Evolutionary conservation across 2,888 invertebrate species (phyloP).

Genomic region (Thecocarcelia acutangulata): DNA sequence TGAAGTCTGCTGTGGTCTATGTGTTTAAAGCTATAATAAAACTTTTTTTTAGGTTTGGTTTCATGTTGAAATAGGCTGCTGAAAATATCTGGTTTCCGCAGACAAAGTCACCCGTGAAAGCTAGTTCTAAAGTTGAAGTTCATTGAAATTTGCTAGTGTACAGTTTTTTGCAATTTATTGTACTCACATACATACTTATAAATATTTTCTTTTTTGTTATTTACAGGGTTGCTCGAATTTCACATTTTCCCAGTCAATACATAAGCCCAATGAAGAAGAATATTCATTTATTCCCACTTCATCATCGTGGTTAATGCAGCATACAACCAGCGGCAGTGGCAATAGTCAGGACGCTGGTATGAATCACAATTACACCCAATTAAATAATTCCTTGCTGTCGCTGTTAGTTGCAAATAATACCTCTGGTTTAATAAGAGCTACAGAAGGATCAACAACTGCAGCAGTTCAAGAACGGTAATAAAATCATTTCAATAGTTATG

Average conservation of each 20-base stretch:
- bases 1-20: no score
- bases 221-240: conserved; percentile 84
- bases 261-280: conserved; percentile 78
- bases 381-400: conserved; percentile 54
- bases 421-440: conserved; percentile 54
- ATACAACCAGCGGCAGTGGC: conserved; percentile 69
- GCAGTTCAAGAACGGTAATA: conserved; percentile 72
- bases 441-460: conserved; percentile 61
- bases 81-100: no score
- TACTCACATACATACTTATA: neutral
- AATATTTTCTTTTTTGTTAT: conserved; percentile 2
- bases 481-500: conserved; percentile 29
- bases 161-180: conserved; percentile 2
- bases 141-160: no score
- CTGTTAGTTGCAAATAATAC: conserved; percentile 68
- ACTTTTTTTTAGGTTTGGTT: no score
- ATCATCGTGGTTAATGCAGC: conserved; percentile 78
- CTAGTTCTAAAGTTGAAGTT: no score
- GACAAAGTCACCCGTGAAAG: no score
- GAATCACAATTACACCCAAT: conserved; percentile 51
- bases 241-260: conserved; percentile 84
- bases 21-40: no score
- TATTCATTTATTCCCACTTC: conserved; percentile 71
- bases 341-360: conserved; percentile 2
- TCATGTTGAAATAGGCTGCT: no score